A percentile compares a stretch with the other conserved stretches of the same genome.
These are phyloP conservation scores for Bombus consobrinus DNA, from an alignment of 1,140 invertebrate species.

Conservation along the genomic window DNA sequence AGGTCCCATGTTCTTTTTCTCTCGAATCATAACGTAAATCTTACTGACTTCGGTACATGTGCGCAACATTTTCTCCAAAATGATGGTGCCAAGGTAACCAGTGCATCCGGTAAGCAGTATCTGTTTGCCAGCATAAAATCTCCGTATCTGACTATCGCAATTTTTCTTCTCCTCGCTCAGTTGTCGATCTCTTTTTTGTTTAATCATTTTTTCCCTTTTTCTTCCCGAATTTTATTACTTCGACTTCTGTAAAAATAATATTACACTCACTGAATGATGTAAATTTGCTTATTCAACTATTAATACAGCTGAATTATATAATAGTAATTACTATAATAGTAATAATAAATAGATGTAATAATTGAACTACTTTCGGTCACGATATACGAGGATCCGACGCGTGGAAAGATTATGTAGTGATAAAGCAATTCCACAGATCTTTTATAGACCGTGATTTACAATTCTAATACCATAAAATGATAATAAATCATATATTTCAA, in stretches of 20 bases:
- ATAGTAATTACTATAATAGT: no score
- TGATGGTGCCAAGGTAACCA: conserved; percentile 86
- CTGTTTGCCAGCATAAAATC: conserved; percentile 65
- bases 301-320: no score
- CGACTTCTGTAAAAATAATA: no score
- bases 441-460: neutral
- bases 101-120: conserved; percentile 75
- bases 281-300: no score
- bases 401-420: neutral
- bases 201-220: neutral
- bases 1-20: conserved; percentile 81
- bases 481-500: neutral
- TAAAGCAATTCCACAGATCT: neutral
- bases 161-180: neutral
- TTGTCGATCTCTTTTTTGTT: neutral
- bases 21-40: conserved; percentile 85
- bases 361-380: neutral
- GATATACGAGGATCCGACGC: neutral
- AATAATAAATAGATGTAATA: no score
- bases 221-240: neutral
- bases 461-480: neutral
- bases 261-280: no score
- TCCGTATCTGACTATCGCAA: conserved; percentile 64
- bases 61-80: conserved; percentile 86
- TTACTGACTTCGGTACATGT: conserved; percentile 84